Base-by-base conservation (phyloP, 2,888 invertebrate species). In the Cerastis leucographa region DNA sequence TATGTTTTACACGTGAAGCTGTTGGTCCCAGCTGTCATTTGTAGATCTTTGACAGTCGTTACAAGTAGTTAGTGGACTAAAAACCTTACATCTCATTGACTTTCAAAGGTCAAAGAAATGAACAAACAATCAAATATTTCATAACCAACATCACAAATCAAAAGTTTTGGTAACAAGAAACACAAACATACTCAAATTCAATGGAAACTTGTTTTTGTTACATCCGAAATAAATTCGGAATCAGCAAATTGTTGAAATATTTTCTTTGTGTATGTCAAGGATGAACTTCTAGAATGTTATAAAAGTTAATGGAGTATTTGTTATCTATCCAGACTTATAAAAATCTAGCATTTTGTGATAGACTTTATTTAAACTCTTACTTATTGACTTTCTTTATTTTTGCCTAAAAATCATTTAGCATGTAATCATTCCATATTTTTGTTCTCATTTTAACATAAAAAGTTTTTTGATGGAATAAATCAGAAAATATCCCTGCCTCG, bases 131-230 rank as follows among this genome's bases (percentile, higher is more conserved):
- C 3, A 29, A 62, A 79, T 17, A n/a, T 49, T 79, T n/a, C 25
- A 40, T 12, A 35, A 71, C 19, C 29, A 11, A 25, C 61, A 22
- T 42, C 7, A 66, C 8, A 72, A 72, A 59, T 59, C 42, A 59
- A 35, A 71, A 80, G n/a, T 59, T 80, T 80, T 80, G 59, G 12
- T 71, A 25, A 59, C 49, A 71, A 49, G 46, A 49, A 76, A 76
- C 46, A 61, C 11, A 35, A 71, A 71, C 56, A 11, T 19, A 40
- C 11, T 29, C 29, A 49, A 9, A 59, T 49, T 71, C 29, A 59
- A 59, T 72, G n/a, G n/a, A 80, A 71, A 80, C 72, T 49, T 71
- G 29, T 29, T 56, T 71, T 46, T 80, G 19, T 56, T 19, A 25
- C 14, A 35, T 19, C 61, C 25, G 40, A 80, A 76, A 42, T 40